Evolutionary conservation across 2,888 invertebrate species (phyloP).

Genomic region (Acanthosepion lycidas): DNA sequence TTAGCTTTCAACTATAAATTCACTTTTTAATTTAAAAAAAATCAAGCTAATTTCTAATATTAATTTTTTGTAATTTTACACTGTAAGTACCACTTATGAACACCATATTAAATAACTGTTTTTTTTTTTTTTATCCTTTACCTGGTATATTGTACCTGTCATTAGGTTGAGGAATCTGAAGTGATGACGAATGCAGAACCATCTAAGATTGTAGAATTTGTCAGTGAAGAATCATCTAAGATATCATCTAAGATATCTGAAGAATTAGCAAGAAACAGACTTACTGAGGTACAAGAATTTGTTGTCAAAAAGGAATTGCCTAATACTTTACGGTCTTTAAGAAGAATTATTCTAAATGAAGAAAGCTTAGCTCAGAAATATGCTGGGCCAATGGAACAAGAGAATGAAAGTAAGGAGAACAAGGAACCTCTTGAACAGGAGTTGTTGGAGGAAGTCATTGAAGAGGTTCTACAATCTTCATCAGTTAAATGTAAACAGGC

Average conservation of each 20-base stretch:
- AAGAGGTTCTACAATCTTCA: neutral
- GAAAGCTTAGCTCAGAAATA: neutral
- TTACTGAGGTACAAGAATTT: neutral
- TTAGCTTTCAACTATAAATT: too few relatives aligned
- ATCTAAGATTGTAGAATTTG: neutral
- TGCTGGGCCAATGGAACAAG: neutral
- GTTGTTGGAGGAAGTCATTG: constrained; percentile 8
- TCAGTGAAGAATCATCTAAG: neutral
- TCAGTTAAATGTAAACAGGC: neutral
- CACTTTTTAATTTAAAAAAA: too few relatives aligned
- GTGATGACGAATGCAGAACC: neutral
- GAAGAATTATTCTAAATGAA: neutral
- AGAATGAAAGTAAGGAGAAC: constrained; percentile 35
- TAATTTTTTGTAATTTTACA: neutral
- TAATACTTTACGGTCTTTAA: neutral
- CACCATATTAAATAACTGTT: neutral
- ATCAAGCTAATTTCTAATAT: too few relatives aligned
- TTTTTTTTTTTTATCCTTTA: neutral
- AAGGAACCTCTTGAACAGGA: constrained; percentile 47
- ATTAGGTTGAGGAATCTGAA: neutral
- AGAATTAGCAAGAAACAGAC: neutral
- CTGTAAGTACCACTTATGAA: neutral
- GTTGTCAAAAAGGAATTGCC: neutral
- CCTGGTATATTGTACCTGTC: neutral
- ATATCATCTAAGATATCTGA: neutral